These are phyloP conservation scores for Panagrolaimus sp. DNA, from an alignment of 1,140 invertebrate genomes.

Conservation along the genomic window DNA sequence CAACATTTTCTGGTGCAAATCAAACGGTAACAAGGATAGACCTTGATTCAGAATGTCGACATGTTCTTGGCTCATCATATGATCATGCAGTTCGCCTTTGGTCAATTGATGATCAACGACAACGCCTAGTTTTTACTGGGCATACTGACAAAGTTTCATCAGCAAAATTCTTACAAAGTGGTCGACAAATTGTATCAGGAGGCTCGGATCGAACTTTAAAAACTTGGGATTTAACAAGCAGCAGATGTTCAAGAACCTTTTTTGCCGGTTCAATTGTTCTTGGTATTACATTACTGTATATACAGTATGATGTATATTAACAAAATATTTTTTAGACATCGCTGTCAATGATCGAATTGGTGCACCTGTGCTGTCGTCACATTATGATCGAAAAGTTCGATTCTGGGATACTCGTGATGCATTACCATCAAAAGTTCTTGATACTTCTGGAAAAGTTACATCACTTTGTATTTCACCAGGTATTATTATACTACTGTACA, in stretches of 20 bases:
- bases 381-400: conserved; percentile 88
- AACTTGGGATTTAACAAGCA: conserved; percentile 87
- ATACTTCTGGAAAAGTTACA: not conserved
- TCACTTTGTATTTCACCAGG: not conserved
- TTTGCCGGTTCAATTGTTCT: too few species aligned
- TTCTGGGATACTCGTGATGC: conserved; percentile 83
- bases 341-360: conserved; percentile 79
- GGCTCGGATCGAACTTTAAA: conserved; percentile 86
- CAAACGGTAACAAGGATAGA: conserved; percentile 4
- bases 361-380: conserved; percentile 79
- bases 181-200: conserved; percentile 71
- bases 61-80: conserved; percentile 78
- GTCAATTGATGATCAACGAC: conserved; percentile 78
- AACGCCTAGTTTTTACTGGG: conserved; percentile 81
- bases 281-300: too few species aligned
- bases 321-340: conserved; percentile 76
- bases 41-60: not conserved
- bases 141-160: conserved; percentile 90
- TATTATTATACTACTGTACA: not conserved
- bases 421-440: conserved; percentile 69
- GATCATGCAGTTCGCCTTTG: conserved; percentile 90
- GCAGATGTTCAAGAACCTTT: conserved; percentile 69
- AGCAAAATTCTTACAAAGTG: conserved; percentile 81
- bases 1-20: not conserved
- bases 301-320: too few species aligned